Evolutionary conservation across 2,113 vertebrate species (phyloP).

Genomic region (Reinhardtius hippoglossoides): DNA sequence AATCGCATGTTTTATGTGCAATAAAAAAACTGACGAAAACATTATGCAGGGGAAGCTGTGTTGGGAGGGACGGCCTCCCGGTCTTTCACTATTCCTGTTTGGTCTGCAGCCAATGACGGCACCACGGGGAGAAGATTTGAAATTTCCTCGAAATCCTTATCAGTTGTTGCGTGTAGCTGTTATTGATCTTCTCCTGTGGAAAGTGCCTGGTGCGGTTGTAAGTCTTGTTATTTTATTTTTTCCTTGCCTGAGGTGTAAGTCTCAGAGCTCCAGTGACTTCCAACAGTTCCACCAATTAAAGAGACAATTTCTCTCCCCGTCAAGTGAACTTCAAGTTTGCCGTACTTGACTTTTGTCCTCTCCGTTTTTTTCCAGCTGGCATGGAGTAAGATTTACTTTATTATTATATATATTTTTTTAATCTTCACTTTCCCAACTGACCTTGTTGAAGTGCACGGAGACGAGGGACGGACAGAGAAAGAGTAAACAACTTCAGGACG

Average conservation of each 20-base stretch:
- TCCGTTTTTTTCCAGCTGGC: conserved; percentile 53
- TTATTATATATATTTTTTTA: no score
- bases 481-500: conserved; percentile 72
- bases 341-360: conserved; percentile 61
- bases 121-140: conserved; percentile 66
- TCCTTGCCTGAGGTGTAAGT: conserved; percentile 32
- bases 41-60: conserved; percentile 28
- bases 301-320: conserved; percentile 29
- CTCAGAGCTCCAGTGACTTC: conserved; percentile 36
- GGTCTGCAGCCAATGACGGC: conserved; percentile 54
- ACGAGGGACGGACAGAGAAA: conserved; percentile 26
- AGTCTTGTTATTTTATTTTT: conserved; percentile 26
- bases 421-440: conserved; percentile 45
- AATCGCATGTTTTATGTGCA: background rate
- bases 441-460: conserved; percentile 59
- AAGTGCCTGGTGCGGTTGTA: conserved; percentile 22
- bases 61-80: conserved; percentile 36
- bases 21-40: background rate
- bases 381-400: background rate
- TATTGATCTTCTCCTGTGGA: conserved; percentile 75
- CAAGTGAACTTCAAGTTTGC: conserved; percentile 50
- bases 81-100: conserved; percentile 69
- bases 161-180: conserved; percentile 52
- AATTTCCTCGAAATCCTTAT: conserved; percentile 80
- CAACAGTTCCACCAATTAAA: conserved; percentile 48